Evolutionary conservation across 2,113 vertebrate genomes (phyloP).

Genomic region (Sinocyclocheilus grahami): DNA sequence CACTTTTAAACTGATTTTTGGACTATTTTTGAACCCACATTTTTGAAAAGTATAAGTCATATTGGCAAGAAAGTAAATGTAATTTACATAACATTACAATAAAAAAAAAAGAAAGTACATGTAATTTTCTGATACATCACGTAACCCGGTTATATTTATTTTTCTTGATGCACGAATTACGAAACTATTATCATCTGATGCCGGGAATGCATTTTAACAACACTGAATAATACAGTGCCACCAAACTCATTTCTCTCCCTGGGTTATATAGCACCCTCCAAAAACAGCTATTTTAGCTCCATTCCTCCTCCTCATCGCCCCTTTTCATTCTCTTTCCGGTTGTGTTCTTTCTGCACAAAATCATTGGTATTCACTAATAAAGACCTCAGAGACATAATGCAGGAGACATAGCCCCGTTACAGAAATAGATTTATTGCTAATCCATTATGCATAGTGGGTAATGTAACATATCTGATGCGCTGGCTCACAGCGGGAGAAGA

Average conservation of each 20-base stretch:
- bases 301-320: slow-evolving; percentile 9
- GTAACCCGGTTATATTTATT: not conserved
- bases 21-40: too few species aligned
- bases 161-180: not conserved
- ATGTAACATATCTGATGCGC: slow-evolving; percentile 58
- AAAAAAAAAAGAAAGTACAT: too few species aligned
- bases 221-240: slow-evolving; percentile 18
- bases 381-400: slow-evolving; percentile 57
- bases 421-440: slow-evolving; percentile 61
- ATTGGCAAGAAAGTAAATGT: too few species aligned
- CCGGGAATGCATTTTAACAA: not conserved
- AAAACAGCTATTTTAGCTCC: slow-evolving; percentile 30
- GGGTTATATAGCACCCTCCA: slow-evolving; percentile 37
- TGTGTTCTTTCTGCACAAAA: slow-evolving; percentile 27
- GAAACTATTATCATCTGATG: not conserved
- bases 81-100: too few species aligned
- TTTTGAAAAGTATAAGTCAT: too few species aligned
- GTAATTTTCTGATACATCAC: not conserved
- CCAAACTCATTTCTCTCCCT: slow-evolving; percentile 17
- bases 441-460: slow-evolving; percentile 60
- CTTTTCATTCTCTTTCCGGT: slow-evolving; percentile 32
- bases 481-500: slow-evolving; percentile 46
- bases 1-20: too few species aligned
- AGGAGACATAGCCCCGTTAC: slow-evolving; percentile 48
- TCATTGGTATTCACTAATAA: slow-evolving; percentile 58